A percentile compares a stretch with the other conserved stretches of the same genome.
Conservation (phyloP, 2,888 invertebrate genomes). For the Sinhomidia bicolor region DNA sequence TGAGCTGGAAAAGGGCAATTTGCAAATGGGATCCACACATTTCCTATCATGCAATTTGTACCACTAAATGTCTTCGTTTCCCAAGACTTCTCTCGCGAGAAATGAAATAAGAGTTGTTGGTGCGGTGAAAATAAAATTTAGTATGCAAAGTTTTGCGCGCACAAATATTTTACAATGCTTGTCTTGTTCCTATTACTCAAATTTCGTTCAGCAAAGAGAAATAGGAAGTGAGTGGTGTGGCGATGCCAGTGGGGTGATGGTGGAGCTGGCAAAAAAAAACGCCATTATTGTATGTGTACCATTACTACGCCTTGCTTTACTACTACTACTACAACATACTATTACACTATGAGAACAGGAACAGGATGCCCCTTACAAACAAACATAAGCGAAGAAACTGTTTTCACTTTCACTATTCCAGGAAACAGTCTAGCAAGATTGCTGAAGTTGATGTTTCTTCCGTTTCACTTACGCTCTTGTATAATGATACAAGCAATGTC, state of each 20-base stretch:
- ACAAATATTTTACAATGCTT: constrained; percentile 57
- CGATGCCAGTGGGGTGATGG: not conserved
- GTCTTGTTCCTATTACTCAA: constrained; percentile 45
- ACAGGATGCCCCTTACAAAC: not conserved
- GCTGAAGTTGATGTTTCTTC: constrained; percentile 5
- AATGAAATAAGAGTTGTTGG: constrained; percentile 54
- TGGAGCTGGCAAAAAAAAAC: not conserved
- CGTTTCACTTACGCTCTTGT: not conserved
- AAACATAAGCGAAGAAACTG: not conserved
- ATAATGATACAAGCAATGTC: not conserved
- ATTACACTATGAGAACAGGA: not conserved
- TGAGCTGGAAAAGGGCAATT: constrained; percentile 46
- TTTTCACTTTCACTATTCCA: not conserved
- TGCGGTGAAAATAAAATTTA: constrained; percentile 56
- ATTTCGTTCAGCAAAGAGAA: not conserved
- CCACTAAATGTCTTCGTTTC: constrained; percentile 35
- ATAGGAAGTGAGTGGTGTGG: not conserved
- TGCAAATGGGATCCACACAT: constrained; percentile 55
- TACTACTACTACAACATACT: not conserved
- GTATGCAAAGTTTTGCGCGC: constrained; percentile 62
- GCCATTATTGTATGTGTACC: not conserved
- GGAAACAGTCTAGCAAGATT: not conserved
- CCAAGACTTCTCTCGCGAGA: constrained; percentile 5
- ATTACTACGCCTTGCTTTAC: not conserved
- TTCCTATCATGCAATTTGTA: constrained; percentile 46